These are phyloP conservation scores for Pristionchus japonicus DNA, from an alignment of 2,888 invertebrate genomes.

Conservation along the genomic window DNA sequence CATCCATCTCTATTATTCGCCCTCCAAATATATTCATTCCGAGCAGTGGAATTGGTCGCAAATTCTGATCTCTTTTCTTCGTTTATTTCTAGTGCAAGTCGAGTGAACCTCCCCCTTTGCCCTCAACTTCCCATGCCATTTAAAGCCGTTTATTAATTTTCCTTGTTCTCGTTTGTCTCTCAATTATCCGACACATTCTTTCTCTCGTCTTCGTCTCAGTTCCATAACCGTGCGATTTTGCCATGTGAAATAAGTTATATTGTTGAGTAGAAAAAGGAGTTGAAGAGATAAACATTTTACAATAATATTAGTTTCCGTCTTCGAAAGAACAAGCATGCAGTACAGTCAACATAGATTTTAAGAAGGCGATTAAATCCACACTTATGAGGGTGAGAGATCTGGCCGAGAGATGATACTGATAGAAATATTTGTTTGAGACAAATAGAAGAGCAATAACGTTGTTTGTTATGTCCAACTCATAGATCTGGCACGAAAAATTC, in stretches of 20 bases:
- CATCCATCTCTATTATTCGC: neutral
- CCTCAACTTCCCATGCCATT: constrained; percentile 18
- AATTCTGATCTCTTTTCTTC: constrained; percentile 10
- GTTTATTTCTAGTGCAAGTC: constrained; percentile 24
- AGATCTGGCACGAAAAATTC: neutral
- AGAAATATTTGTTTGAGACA: neutral
- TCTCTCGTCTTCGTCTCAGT: constrained; percentile 20
- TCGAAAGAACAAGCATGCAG: no score
- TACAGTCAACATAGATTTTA: neutral
- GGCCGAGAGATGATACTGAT: neutral
- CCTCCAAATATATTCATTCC: constrained; percentile 21
- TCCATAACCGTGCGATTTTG: neutral
- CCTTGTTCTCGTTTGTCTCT: constrained; percentile 9
- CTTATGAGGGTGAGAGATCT: neutral
- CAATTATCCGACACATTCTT: neutral
- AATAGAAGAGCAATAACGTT: neutral
- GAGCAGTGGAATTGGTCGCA: neutral
- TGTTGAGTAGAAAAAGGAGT: neutral
- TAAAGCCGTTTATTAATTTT: neutral
- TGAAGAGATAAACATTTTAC: constrained; percentile 22
- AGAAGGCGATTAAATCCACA: neutral
- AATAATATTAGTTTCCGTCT: neutral
- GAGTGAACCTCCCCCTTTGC: neutral
- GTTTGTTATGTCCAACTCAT: neutral
- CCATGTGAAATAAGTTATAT: constrained; percentile 11